Evolutionary conservation across 2,797 vertebrate species (phyloP), one percentile per base, ranked within the genome.

Genomic region (Falco naumanni): DNA sequence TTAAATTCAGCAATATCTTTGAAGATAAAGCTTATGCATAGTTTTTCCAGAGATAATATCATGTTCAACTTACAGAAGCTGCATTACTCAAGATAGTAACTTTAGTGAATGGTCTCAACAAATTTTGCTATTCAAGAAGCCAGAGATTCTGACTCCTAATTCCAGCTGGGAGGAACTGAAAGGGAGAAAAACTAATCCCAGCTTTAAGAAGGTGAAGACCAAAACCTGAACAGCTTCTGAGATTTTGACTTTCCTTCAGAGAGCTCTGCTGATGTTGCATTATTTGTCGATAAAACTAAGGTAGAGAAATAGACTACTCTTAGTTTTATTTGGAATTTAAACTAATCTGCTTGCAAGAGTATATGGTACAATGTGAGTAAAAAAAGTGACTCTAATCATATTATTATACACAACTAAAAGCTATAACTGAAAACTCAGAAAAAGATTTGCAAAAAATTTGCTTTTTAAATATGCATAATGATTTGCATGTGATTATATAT

Each of bases 1-100:
- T 84, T 88, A 88, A 81, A 59, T 76, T 94, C 86, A 89, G 74
- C 94, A 87, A 93, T 82, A 93, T 82, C 83, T 96, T 96, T 95
- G 95, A 96, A 93, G 90, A 84, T 88, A 76, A 78, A 79, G 51
- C 47, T 90, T 70, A 69, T 66, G 84, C 59, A 63, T 87, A 96
- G 81, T 9, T 50, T 86, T 93, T 93, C 88, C 61, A 65, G 83
- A 95, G 85, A 92, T 87, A 96, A 65, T 59, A 89, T 84, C 70
- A 51, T 19, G 13, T 87, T 89, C 77, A 81, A 48, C 39, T 87
- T 84, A 47, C 14, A 86, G 68, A 88, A 37, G 33, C 56, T 94
- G 37, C 33, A 68, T 94, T 95, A 82, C 70, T 92, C 75, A 91
- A 92, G 95, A 95, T 65, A 93, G 69, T 57, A 93, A 93, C n/a